Evolutionary conservation across 2,113 vertebrate genomes (phyloP), one percentile per base, ranked within the genome.

Genomic region (Percopsis transmontana): DNA sequence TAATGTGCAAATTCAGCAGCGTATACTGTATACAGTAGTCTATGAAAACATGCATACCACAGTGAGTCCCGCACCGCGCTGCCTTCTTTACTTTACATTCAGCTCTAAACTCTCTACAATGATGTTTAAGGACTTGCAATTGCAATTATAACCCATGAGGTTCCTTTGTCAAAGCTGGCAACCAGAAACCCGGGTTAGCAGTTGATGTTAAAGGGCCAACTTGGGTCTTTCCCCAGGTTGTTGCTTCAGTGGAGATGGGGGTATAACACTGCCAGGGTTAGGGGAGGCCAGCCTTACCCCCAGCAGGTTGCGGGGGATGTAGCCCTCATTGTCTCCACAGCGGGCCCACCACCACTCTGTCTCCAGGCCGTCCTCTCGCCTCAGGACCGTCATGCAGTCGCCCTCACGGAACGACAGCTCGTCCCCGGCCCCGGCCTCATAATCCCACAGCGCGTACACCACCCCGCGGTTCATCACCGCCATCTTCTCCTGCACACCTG

Each of bases 401-500:
- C 96, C 96, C 62, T 96, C 95, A 14, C 72, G 89, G 87, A 99
- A 87, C 0, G 88, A 84, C 4, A 99, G 90, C 86, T 98, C 97
- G 0, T 99, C 97, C 0, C 92, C 87, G 0, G 87, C 83, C 77
- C 96, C 93, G 2, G 92, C 90, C 39, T 95, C 90, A 0, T 95
- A 96, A 76, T 96, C 94, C 97, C 97, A 99, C 23, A 98, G 89
- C 0, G 93, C 94, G 8, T 97, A 99, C 42, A 99, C 95, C 75
- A 97, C 90, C 0, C 95, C 96, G 15, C 95, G 93, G 80, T 99
- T 99, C 96, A 98, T 98, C 57, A 97, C 94, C 0, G 96, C 96
- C 96, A 99, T 98, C 82, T 98, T 99, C 91, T 99, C 97, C 89
- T 99, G 97, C 8, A 99, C 96, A 0, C 96, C 97, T 98, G 62